These are phyloP conservation scores for Piprites chloris DNA, from an alignment of 2,113 vertebrate species.

Conservation along the genomic window DNA sequence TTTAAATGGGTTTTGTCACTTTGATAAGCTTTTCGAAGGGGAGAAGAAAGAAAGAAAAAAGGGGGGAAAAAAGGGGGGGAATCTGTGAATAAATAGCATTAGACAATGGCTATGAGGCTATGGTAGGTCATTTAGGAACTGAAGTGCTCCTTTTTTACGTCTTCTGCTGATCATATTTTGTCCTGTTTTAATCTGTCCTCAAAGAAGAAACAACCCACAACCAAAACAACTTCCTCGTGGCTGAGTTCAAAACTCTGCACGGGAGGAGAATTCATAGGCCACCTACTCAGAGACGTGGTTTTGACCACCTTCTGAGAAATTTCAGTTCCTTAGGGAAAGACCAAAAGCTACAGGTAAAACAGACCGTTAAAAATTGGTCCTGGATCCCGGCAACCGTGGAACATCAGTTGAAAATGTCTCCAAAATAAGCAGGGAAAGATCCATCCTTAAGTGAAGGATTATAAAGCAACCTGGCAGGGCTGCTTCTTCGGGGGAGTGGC, in stretches of 20 bases:
- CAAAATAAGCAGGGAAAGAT: neutral
- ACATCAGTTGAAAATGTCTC: fast-evolving
- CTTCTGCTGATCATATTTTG: neutral
- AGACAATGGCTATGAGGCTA: neutral
- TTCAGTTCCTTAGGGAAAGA: neutral
- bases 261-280: neutral
- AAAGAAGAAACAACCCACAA: neutral
- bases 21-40: neutral
- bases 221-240: neutral
- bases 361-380: neutral
- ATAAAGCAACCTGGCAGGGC: neutral
- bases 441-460: neutral
- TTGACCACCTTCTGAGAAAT: neutral
- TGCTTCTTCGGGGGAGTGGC: neutral
- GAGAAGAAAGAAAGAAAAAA: neutral
- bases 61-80: neutral
- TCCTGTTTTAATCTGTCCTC: neutral
- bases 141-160: neutral
- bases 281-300: neutral
- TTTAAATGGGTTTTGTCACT: neutral
- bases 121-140: neutral
- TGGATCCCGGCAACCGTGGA: neutral
- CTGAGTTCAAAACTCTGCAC: neutral
- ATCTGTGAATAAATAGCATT: neutral
- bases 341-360: neutral